These are phyloP conservation scores for Acleris emargana DNA, from an alignment of 2,888 invertebrate genomes.

Conservation along the genomic window DNA sequence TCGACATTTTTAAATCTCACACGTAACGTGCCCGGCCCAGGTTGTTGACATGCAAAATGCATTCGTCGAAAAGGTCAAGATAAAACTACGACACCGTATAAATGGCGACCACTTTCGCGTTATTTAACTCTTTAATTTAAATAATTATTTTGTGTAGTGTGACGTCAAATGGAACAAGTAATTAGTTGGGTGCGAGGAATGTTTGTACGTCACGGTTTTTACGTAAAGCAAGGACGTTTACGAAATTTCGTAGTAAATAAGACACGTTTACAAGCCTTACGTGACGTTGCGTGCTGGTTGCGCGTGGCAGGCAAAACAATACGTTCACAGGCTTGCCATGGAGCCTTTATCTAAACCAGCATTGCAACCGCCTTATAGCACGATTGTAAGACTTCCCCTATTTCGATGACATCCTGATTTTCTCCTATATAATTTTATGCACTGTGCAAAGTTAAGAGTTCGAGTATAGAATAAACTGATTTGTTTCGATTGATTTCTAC, in stretches of 20 bases:
- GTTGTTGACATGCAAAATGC: slow-evolving; percentile 60
- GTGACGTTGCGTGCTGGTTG: slow-evolving; percentile 4
- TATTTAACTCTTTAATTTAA: slow-evolving; percentile 53
- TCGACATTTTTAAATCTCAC: slow-evolving; percentile 47
- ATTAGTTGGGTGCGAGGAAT: slow-evolving; percentile 52
- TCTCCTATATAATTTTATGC: too few species aligned
- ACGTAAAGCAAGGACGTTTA: slow-evolving; percentile 44
- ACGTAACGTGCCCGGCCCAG: slow-evolving; percentile 50
- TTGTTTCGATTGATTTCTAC: too few species aligned
- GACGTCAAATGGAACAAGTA: slow-evolving; percentile 55
- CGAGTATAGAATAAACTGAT: too few species aligned
- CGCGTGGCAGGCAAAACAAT: slow-evolving; percentile 11
- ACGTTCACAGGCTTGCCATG: slow-evolving; percentile 14
- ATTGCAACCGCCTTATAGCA: slow-evolving; percentile 9
- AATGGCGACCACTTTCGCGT: slow-evolving; percentile 56
- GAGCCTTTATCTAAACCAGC: slow-evolving; percentile 23
- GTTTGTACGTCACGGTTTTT: slow-evolving; percentile 49
- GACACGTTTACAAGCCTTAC: not conserved
- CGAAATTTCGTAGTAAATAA: slow-evolving; percentile 27
- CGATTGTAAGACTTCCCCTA: slow-evolving; percentile 5
- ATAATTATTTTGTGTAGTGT: slow-evolving; percentile 47
- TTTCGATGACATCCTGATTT: not conserved
- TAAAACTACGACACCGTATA: slow-evolving; percentile 52
- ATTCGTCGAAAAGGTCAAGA: slow-evolving; percentile 60
- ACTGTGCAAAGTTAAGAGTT: too few species aligned